Percentiles rank a stretch among this genome's conserved stretches.
These are phyloP conservation scores for Acanthaster planci DNA, from an alignment of 35 echinoderm and acorn worm species.

Conservation along the genomic window DNA sequence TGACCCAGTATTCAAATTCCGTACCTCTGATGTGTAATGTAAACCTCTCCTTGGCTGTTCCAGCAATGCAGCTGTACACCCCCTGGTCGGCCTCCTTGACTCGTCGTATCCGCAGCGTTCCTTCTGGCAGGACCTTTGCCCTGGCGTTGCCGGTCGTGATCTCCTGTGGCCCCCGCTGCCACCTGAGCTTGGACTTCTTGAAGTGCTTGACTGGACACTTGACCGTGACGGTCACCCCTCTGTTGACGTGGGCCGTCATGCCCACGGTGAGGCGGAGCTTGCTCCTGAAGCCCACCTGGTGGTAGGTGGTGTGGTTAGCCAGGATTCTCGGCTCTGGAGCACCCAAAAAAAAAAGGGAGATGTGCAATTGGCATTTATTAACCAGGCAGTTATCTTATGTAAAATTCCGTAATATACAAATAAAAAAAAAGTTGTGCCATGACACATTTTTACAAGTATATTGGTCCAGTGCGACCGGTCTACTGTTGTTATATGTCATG, in stretches of 20 bases:
- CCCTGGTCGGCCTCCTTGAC: slow-evolving; percentile 13
- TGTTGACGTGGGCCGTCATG: slow-evolving; percentile 11
- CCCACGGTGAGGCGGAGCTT: slow-evolving; percentile 41
- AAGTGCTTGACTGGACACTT: slow-evolving; percentile 39
- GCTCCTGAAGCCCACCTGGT: not conserved
- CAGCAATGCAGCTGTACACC: slow-evolving; percentile 29
- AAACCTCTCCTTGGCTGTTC: slow-evolving; percentile 34
- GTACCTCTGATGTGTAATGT: slow-evolving; percentile 18
- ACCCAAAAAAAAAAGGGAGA: not conserved
- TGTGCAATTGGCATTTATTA: too few relatives aligned
- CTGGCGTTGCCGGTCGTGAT: not conserved
- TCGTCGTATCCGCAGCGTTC: slow-evolving; percentile 1
- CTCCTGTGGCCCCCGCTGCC: slow-evolving; percentile 2
- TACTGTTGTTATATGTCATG: too few relatives aligned
- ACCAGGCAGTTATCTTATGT: too few relatives aligned
- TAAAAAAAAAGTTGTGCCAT: not conserved
- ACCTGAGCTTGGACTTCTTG: not conserved
- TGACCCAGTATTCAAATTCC: too few relatives aligned
- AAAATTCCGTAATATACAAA: not conserved
- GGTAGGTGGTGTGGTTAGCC: slow-evolving; percentile 11
- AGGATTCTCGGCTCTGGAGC: slow-evolving; percentile 13
- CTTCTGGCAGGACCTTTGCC: not conserved
- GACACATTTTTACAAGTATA: not conserved
- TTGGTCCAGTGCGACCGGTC: too few relatives aligned
- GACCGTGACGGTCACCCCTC: slow-evolving; percentile 19